Conservation (phyloP, 2,888 invertebrate genomes). For the Steinernema hermaphroditum region DNA sequence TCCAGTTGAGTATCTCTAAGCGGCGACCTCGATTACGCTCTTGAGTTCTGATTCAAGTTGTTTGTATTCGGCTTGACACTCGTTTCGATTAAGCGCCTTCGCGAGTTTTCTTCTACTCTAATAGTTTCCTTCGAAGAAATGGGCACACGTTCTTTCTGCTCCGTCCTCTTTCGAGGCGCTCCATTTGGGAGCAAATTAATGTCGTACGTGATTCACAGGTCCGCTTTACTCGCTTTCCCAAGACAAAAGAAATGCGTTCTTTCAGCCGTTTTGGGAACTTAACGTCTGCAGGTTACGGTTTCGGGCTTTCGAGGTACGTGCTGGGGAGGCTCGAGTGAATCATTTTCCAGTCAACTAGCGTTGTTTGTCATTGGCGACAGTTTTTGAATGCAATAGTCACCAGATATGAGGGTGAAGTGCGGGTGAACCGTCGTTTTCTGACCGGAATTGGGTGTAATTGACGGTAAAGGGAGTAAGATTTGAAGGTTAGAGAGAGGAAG, state of each 20-base stretch:
- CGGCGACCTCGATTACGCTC: slow-evolving; percentile 18
- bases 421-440: not conserved
- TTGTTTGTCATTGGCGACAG: not conserved
- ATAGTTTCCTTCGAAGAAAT: too few relatives aligned
- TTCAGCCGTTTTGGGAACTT: not conserved
- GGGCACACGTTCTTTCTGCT: not conserved
- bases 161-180: not conserved
- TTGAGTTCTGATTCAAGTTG: slow-evolving; percentile 27
- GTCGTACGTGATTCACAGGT: not conserved
- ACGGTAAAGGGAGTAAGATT: too few relatives aligned
- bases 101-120: too few relatives aligned
- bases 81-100: not conserved
- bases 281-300: not conserved
- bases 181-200: slow-evolving; percentile 20
- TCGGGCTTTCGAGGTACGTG: not conserved
- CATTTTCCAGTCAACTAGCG: not conserved
- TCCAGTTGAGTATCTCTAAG: not conserved
- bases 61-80: slow-evolving; percentile 2
- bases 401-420: not conserved
- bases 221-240: slow-evolving; percentile 9
- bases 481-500: not conserved
- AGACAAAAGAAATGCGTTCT: not conserved
- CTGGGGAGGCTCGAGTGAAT: not conserved
- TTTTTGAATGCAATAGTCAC: not conserved
- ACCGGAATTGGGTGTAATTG: not conserved